Base-by-base conservation (phyloP, 2,888 invertebrate species). In the Copidosoma aretas region DNA sequence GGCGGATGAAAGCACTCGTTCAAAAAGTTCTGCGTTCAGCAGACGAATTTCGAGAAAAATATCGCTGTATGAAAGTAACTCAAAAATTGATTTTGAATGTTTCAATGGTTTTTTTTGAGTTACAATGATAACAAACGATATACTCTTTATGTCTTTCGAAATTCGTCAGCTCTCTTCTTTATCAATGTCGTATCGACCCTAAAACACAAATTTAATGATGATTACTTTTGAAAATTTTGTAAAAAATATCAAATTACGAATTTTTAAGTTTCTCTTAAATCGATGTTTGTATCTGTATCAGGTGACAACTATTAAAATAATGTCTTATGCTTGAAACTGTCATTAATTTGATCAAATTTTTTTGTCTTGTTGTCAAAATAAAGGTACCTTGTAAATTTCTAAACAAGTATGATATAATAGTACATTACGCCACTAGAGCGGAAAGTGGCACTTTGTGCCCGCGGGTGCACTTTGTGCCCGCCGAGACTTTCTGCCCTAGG, bases 151-250 rank as follows among this genome's bases (percentile, higher is more conserved):
- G 21, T 73, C 59, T 70, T 71, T 73, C 62, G 68, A 25, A 65
- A 75, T 51, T 39, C 74, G 63, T 32, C 65, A 71, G 71, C 74
- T 24, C 69, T 59, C 59, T 59, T 62, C 56, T 64, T 21, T 41
- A 60, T 24, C 21, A 19, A 51, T 52, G 52, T 24, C 5, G 3
- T 8, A 51, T 43, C 51, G 41, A 21, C 43, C 70, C 60, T 71
- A 71, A 64, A 69, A 65, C 74, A 74, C 72, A 76, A 14, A 76
- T 68, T 77, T 79, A 78, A 79, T 78, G 79, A 77, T 75, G 73
- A 73, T 74, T 77, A 75, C 61, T 74, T 74, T 73, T 75, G 66
- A 78, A 72, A 76, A 73, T 67, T 57, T 52, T 64, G 67, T 72
- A 58, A 59, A 73, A 62, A 73, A 72, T 74, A 75, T 76, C 39